A percentile compares a stretch with the other conserved stretches of the same genome.
phyloP scores from a whole-genome alignment of 2,797 vertebrate species.

The Antennarius maculatus region DNA sequence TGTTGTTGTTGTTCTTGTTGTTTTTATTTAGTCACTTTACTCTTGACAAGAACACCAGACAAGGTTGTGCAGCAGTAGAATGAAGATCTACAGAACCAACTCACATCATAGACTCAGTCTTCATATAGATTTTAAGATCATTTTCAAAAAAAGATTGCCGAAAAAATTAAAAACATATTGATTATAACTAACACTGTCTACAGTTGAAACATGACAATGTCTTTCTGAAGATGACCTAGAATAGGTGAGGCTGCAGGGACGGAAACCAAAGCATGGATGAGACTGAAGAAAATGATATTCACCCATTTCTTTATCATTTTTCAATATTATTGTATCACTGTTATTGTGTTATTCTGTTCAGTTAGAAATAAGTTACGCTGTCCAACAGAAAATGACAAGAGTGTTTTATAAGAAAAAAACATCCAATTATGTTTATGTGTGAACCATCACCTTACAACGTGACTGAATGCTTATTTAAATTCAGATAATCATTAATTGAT shows the following conservation, averaged over 20 bases:
- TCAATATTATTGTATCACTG: no score
- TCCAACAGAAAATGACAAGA: no score
- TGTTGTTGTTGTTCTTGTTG: no score
- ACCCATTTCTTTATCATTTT: not conserved
- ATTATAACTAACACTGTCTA: not conserved
- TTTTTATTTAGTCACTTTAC: not conserved
- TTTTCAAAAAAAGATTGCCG: not conserved
- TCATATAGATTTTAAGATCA: slow-evolving; percentile 12
- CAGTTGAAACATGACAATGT: not conserved
- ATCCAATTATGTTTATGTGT: no score
- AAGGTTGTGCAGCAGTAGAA: not conserved
- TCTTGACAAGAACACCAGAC: not conserved
- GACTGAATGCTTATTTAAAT: no score
- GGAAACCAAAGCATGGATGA: not conserved
- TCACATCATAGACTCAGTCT: slow-evolving; percentile 3
- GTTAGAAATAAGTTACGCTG: no score
- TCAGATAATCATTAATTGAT: no score
- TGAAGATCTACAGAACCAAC: not conserved
- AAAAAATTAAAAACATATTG: not conserved
- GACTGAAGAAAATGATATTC: not conserved
- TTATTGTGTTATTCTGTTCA: no score
- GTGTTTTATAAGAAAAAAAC: no score
- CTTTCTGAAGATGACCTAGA: not conserved
- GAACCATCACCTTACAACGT: no score
- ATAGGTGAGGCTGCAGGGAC: not conserved